Percentiles rank a stretch among this genome's conserved stretches.
These are phyloP conservation scores for Chlorospingus flavigularis DNA, from an alignment of 2,797 vertebrate species.

Conservation along the genomic window DNA sequence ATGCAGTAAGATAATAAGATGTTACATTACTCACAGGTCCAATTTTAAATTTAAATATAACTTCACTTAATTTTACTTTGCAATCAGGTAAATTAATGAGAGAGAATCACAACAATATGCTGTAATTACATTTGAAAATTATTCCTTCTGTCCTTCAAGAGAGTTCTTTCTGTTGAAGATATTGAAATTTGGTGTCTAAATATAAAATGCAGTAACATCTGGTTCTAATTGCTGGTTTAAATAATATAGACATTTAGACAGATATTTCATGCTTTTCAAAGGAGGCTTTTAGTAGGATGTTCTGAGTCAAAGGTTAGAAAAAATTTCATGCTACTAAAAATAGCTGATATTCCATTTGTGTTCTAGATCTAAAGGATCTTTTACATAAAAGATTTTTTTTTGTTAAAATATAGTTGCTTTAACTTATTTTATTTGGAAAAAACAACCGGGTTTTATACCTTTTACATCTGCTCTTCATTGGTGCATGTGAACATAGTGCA, in stretches of 20 bases:
- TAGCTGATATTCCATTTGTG: slow-evolving; percentile 67
- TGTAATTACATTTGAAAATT: slow-evolving; percentile 81
- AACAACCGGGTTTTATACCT: not conserved
- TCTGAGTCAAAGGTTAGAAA: slow-evolving; percentile 76
- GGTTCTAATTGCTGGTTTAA: slow-evolving; percentile 80
- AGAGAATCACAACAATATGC: slow-evolving; percentile 78
- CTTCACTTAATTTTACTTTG: slow-evolving; percentile 79
- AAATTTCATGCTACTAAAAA: slow-evolving; percentile 71
- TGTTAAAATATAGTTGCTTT: not conserved
- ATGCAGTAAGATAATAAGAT: slow-evolving; percentile 46
- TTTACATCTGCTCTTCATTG: not conserved
- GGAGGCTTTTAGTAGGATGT: slow-evolving; percentile 70
- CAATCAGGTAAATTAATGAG: slow-evolving; percentile 82
- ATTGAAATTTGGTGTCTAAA: slow-evolving; percentile 76
- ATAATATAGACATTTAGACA: slow-evolving; percentile 72
- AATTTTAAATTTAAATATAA: slow-evolving; percentile 81
- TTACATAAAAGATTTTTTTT: not conserved
- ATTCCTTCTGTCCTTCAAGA: slow-evolving; percentile 78
- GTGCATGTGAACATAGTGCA: not conserved
- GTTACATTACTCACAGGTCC: slow-evolving; percentile 70
- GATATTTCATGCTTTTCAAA: slow-evolving; percentile 73
- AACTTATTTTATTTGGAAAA: not conserved
- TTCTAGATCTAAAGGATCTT: slow-evolving; percentile 62
- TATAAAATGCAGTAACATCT: slow-evolving; percentile 78
- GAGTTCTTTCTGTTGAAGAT: slow-evolving; percentile 73